phyloP scores from a whole-genome alignment of 2,113 vertebrate species.

The Nothocercus julius region DNA sequence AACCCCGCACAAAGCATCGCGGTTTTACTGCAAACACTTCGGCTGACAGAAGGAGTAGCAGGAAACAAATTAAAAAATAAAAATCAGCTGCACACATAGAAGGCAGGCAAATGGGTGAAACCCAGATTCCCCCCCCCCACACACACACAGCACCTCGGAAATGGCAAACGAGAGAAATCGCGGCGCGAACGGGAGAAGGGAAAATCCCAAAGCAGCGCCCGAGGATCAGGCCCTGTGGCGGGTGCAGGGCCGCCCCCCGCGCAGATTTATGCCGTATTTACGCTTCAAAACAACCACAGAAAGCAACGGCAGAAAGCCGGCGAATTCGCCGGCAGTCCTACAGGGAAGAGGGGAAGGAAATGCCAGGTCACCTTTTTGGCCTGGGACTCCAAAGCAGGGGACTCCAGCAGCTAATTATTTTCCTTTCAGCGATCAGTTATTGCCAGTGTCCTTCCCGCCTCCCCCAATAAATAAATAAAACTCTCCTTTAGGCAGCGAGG shows the following conservation, averaged over 20 bases:
- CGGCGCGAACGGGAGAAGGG: fast-evolving
- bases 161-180: not conserved
- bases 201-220: not conserved
- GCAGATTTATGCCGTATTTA: not conserved
- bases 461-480: constrained; percentile 54
- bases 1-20: not conserved
- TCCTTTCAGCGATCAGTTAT: constrained; percentile 34
- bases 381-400: not conserved
- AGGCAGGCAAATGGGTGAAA: not conserved
- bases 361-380: constrained; percentile 23
- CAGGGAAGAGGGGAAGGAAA: not conserved
- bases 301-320: not conserved
- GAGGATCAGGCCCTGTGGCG: not conserved
- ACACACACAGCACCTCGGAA: not conserved
- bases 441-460: constrained; percentile 42
- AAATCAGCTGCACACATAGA: not conserved
- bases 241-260: not conserved
- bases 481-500: constrained; percentile 48
- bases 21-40: not conserved
- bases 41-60: not conserved
- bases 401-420: constrained; percentile 44
- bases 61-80: not conserved
- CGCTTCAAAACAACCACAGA: not conserved
- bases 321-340: not conserved
- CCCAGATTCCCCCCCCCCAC: not conserved